A percentile compares a stretch with the other conserved stretches of the same genome.
phyloP scores from a whole-genome alignment of 2,888 invertebrate species.

The Phanerotoma sp. region DNA sequence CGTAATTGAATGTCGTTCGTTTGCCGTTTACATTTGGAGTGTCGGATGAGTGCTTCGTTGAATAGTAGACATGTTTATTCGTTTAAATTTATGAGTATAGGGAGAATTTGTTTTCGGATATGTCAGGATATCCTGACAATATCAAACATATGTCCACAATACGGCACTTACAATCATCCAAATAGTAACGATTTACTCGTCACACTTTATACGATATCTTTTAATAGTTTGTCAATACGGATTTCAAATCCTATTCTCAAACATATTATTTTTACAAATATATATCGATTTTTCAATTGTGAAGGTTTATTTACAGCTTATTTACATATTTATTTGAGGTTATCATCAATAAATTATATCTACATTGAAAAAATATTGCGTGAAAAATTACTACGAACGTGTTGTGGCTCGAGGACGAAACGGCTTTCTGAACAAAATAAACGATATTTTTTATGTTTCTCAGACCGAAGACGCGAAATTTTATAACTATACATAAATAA shows the following conservation, averaged over 20 bases:
- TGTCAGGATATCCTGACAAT: conserved; percentile 10
- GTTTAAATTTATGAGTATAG: conserved; percentile 5
- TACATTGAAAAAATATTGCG: too few relatives aligned
- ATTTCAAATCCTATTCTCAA: background rate
- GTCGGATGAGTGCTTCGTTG: background rate
- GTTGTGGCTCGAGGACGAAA: too few relatives aligned
- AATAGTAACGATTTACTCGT: conserved; percentile 8
- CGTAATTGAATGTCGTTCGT: conserved; percentile 17
- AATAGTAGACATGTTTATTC: conserved; percentile 2
- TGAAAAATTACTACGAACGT: too few relatives aligned
- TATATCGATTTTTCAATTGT: too few relatives aligned
- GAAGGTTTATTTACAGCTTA: too few relatives aligned
- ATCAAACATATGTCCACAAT: conserved; percentile 13
- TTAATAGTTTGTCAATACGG: background rate
- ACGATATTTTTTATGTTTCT: too few relatives aligned
- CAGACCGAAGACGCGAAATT: too few relatives aligned
- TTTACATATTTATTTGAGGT: too few relatives aligned
- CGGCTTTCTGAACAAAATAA: too few relatives aligned
- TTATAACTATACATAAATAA: too few relatives aligned
- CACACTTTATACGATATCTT: background rate
- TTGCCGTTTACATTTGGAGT: conserved; percentile 14
- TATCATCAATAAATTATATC: too few relatives aligned
- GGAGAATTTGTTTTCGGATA: conserved; percentile 14
- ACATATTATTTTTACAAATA: too few relatives aligned
- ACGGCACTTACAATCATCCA: conserved; percentile 10